phyloP scores from a whole-genome alignment of 2,888 invertebrate genomes.

The Strigamia transsilvanica region DNA sequence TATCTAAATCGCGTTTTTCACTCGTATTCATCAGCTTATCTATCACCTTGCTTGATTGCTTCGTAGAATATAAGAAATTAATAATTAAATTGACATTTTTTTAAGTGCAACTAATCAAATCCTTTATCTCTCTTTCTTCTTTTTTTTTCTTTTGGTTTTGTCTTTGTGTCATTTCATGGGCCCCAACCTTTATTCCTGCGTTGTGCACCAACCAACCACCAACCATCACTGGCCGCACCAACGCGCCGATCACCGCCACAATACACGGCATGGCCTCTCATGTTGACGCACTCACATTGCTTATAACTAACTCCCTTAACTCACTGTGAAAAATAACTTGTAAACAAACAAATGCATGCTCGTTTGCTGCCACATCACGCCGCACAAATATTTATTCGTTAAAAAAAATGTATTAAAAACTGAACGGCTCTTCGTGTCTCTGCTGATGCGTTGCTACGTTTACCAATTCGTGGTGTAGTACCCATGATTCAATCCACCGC shows the following conservation, averaged over 20 bases:
- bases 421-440: background rate
- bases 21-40: background rate
- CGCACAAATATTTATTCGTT: constrained; percentile 16
- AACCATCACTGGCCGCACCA: constrained; percentile 31
- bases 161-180: constrained; percentile 48
- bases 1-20: background rate
- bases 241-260: constrained; percentile 37
- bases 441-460: constrained; percentile 31
- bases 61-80: constrained; percentile 21
- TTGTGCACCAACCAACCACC: constrained; percentile 48
- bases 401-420: background rate
- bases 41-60: constrained; percentile 46
- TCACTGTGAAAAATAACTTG: constrained; percentile 15
- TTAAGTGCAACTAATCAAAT: constrained; percentile 37
- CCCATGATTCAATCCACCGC: constrained; percentile 58
- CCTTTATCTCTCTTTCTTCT: constrained; percentile 42
- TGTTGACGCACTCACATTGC: constrained; percentile 57
- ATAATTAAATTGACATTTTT: background rate
- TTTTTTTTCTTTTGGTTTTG: constrained; percentile 25
- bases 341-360: constrained; percentile 26
- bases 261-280: constrained; percentile 36
- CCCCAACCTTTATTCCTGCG: constrained; percentile 39
- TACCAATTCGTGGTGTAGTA: constrained; percentile 53
- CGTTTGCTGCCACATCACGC: constrained; percentile 25
- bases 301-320: constrained; percentile 66